Conservation (phyloP, 2,888 invertebrate species). For the Drepana falcataria region DNA sequence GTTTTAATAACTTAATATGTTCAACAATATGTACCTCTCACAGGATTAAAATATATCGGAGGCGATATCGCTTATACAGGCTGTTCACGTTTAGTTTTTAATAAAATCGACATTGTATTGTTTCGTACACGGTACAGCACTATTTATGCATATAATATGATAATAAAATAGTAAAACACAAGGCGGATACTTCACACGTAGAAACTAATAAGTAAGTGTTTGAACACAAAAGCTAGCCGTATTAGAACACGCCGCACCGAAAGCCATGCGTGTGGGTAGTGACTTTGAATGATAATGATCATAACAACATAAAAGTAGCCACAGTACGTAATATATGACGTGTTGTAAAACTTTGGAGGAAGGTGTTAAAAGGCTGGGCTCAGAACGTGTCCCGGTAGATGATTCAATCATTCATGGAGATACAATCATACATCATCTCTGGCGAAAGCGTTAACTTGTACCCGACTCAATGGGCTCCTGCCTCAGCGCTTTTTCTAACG, state of each 20-base stretch:
- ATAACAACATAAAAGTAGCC: slow-evolving; percentile 74
- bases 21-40: slow-evolving; percentile 54
- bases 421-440: slow-evolving; percentile 73
- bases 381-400: slow-evolving; percentile 70
- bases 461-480: slow-evolving; percentile 50
- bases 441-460: slow-evolving; percentile 67
- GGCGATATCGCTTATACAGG: slow-evolving; percentile 21
- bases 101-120: slow-evolving; percentile 4
- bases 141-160: slow-evolving; percentile 1
- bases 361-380: slow-evolving; percentile 73
- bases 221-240: slow-evolving; percentile 30
- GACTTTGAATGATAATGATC: slow-evolving; percentile 75
- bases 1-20: slow-evolving; percentile 65
- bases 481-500: slow-evolving; percentile 40
- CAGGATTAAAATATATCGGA: slow-evolving; percentile 39
- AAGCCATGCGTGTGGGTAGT: slow-evolving; percentile 57
- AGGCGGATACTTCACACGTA: slow-evolving; percentile 14
- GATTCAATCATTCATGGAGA: slow-evolving; percentile 76
- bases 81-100: slow-evolving; percentile 9
- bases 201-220: slow-evolving; percentile 31
- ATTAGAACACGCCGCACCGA: slow-evolving; percentile 32
- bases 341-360: slow-evolving; percentile 72
- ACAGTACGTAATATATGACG: slow-evolving; percentile 68
- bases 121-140: neutral
- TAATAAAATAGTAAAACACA: slow-evolving; percentile 4